Evolutionary conservation across 2,113 vertebrate genomes (phyloP).

Genomic region (Tragelaphus scriptus): DNA sequence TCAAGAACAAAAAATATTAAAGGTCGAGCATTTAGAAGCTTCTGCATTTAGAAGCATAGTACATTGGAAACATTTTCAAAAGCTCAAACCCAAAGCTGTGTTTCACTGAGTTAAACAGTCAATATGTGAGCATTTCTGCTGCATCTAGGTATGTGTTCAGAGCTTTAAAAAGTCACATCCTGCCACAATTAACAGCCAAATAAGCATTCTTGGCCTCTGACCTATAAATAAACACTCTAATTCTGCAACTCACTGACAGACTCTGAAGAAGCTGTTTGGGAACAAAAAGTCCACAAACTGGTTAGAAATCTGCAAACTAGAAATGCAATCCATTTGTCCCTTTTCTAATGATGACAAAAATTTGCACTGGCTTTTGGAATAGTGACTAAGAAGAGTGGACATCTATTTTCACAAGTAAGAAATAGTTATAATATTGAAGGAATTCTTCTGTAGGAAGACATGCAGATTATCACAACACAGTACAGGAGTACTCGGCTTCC

Average conservation of each 20-base stretch:
- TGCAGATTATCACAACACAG: neutral
- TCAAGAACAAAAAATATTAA: slow-evolving; percentile 51
- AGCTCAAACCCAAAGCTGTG: neutral
- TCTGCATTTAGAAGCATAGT: neutral
- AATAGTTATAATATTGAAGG: neutral
- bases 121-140: neutral
- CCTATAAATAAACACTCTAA: slow-evolving; percentile 51
- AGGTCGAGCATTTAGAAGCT: neutral
- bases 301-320: slow-evolving; percentile 13
- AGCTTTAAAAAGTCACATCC: slow-evolving; percentile 47
- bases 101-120: neutral
- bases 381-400: neutral
- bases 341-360: neutral
- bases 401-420: slow-evolving; percentile 8
- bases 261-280: neutral
- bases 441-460: neutral
- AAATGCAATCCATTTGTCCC: neutral
- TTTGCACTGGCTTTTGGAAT: neutral
- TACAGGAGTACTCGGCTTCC: neutral
- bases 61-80: neutral
- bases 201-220: slow-evolving; percentile 3
- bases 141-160: slow-evolving; percentile 40
- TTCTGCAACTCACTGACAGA: slow-evolving; percentile 47
- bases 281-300: neutral
- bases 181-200: slow-evolving; percentile 48